A percentile compares a stretch with the other conserved stretches of the same genome.
phyloP scores from a whole-genome alignment of 2,888 invertebrate genomes.

The Prenolepis imparis region DNA sequence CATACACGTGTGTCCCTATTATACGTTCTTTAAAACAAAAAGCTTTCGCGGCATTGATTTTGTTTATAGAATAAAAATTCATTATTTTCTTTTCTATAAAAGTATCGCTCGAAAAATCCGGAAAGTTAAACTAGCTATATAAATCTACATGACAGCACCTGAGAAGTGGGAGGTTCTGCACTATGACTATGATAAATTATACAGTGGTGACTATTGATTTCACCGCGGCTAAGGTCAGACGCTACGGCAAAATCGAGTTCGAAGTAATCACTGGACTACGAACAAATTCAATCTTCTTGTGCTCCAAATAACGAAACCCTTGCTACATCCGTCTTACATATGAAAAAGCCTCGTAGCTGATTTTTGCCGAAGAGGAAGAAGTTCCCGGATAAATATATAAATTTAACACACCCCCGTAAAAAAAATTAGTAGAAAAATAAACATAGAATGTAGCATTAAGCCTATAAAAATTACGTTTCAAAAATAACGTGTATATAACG shows the following conservation, averaged over 20 bases:
- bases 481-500: neutral
- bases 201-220: slow-evolving; percentile 82
- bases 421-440: neutral
- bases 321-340: slow-evolving; percentile 29
- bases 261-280: slow-evolving; percentile 60
- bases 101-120: slow-evolving; percentile 16
- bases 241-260: slow-evolving; percentile 76
- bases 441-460: neutral
- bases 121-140: slow-evolving; percentile 17
- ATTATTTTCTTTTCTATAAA: slow-evolving; percentile 4
- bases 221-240: slow-evolving; percentile 82
- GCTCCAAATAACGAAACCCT: slow-evolving; percentile 70
- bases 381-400: slow-evolving; percentile 27
- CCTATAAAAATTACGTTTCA: neutral
- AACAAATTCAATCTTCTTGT: slow-evolving; percentile 76
- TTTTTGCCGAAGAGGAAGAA: slow-evolving; percentile 28
- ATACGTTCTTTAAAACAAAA: neutral
- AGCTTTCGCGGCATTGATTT: neutral
- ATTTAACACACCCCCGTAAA: slow-evolving; percentile 14
- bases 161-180: slow-evolving; percentile 69
- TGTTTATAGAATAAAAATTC: neutral
- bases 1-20: neutral
- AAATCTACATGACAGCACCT: slow-evolving; percentile 31
- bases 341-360: slow-evolving; percentile 13
- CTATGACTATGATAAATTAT: slow-evolving; percentile 83